Evolutionary conservation across 2,888 invertebrate species (phyloP).

Genomic region (Cistogaster globosa): DNA sequence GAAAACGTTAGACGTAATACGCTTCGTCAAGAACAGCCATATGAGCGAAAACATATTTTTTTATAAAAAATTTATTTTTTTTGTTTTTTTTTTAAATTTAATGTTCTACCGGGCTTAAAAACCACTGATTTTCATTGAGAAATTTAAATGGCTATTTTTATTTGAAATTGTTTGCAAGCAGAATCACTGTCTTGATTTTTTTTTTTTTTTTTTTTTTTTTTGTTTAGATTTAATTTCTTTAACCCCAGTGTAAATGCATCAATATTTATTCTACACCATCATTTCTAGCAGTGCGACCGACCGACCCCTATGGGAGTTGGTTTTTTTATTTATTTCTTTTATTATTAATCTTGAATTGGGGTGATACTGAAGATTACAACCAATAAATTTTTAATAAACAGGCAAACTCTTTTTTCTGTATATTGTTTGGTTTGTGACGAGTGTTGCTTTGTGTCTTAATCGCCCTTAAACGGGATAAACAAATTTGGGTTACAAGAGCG

Average conservation of each 20-base stretch:
- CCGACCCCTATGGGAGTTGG: neutral
- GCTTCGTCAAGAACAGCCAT: too few species aligned
- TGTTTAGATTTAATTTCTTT: neutral
- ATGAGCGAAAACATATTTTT: too few species aligned
- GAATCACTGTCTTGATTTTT: neutral
- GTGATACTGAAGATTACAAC: neutral
- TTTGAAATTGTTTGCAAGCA: neutral
- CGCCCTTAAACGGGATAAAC: neutral
- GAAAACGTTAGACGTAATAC: too few species aligned
- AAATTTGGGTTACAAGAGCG: neutral
- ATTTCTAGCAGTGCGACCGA: too few species aligned
- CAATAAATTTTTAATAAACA: constrained; percentile 18
- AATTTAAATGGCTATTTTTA: neutral
- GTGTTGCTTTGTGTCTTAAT: neutral
- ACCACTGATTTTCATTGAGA: too few species aligned
- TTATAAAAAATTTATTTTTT: too few species aligned
- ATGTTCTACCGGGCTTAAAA: too few species aligned
- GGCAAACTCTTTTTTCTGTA: neutral
- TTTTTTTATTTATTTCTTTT: neutral
- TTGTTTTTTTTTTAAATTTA: too few species aligned
- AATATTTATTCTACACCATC: neutral
- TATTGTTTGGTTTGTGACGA: neutral
- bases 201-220: too few species aligned
- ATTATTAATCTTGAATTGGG: neutral
- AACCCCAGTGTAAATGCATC: constrained; percentile 5